Evolutionary conservation across 2,888 invertebrate species (phyloP), one percentile per base, ranked within the genome.

Genomic region (Drosophila subquinaria): DNA sequence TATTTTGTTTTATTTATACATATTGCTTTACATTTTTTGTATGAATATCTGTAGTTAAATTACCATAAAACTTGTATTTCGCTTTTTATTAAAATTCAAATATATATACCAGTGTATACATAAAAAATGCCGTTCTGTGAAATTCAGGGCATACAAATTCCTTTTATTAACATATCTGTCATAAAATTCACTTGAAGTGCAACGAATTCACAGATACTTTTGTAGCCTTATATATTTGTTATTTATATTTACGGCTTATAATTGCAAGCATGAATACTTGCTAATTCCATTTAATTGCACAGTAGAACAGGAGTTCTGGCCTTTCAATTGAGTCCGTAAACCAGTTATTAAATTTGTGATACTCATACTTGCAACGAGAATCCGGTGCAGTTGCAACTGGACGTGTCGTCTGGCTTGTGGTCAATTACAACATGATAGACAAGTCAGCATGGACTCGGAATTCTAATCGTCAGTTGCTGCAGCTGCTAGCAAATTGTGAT

Each of bases 401-500:
- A 20, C 8, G 20, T 38, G 20, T 17, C 42, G 36, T 30, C 48
- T n/a, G 43, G 51, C 42, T 40, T 69, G 76, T 30, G 70, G 63
- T 59, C 40, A 50, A 69, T 59, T 64, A 8, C 33, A 38, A 13
- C 30, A 23, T 42, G 43, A 13, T 17, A 15, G 36, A 51, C 62
- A 63, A 42, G 40, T 20, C 23, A 38, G 27, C 35, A 50, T 40
- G 36, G 17, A 27, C 40, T 51, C 6, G 38, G 38, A 64, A 56
- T 45, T 56, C 23, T 55, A 36, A 68, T 63, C 33, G 40, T 33
- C 42, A 51, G 3, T 17, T 42, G 30, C 47, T 17, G 17, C 6
- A 45, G 40, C 10, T 38, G 45, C 42, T 59, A 70, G 62, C 73
- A 61, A 55, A 66, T 67, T 59, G 59, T 68, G 70, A 81, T 71